phyloP scores from a whole-genome alignment of 2,888 invertebrate species.

The Pheosia tremula region DNA sequence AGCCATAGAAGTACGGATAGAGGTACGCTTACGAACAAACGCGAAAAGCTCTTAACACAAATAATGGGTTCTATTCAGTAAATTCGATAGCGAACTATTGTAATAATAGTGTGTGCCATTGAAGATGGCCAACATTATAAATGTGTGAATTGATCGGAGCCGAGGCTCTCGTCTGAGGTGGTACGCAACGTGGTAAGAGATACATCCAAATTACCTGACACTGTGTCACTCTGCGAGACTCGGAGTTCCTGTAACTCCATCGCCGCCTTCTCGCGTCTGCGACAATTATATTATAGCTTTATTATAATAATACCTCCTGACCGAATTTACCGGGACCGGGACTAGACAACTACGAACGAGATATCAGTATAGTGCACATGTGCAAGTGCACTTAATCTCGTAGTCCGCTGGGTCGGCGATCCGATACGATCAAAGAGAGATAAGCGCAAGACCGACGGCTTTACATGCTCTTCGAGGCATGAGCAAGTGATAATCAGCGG shows the following conservation, averaged over 20 bases:
- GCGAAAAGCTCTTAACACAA: neutral
- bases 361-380: no score
- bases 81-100: neutral
- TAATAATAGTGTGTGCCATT: neutral
- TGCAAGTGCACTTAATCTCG: no score
- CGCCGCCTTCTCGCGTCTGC: constrained; percentile 84
- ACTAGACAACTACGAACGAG: no score
- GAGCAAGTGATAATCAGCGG: no score
- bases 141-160: constrained; percentile 74
- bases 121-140: constrained; percentile 43
- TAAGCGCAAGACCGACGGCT: no score
- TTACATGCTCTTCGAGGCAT: no score
- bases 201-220: constrained; percentile 84
- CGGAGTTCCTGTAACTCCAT: constrained; percentile 80
- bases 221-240: constrained; percentile 83
- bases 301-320: constrained; percentile 1
- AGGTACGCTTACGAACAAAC: neutral
- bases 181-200: constrained; percentile 79
- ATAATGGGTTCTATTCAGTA: neutral
- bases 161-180: constrained; percentile 71
- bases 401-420: no score
- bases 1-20: neutral
- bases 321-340: no score
- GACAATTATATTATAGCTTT: constrained; percentile 36
- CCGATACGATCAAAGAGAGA: no score